Percentiles rank a stretch among this genome's conserved stretches.
These are phyloP conservation scores for Yponomeuta malinellus DNA, from an alignment of 2,888 invertebrate species.

Conservation along the genomic window DNA sequence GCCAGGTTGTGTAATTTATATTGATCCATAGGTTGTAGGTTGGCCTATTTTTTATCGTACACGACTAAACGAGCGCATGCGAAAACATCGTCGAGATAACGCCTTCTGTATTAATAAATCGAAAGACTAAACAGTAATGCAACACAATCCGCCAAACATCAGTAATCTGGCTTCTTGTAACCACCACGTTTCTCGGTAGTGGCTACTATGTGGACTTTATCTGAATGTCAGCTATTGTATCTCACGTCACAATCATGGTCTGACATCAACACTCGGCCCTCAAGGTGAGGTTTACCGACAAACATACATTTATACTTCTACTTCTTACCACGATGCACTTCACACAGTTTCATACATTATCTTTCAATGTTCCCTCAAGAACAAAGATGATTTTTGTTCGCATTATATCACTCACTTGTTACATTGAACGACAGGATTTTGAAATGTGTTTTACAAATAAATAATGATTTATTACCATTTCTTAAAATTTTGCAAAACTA, in stretches of 20 bases:
- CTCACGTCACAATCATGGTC: constrained; percentile 33
- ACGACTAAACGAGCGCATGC: constrained; percentile 5
- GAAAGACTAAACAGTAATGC: neutral
- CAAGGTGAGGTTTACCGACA: constrained; percentile 39
- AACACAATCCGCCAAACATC: neutral
- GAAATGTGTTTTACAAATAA: neutral
- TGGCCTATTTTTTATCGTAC: constrained; percentile 4
- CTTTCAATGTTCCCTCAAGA: neutral
- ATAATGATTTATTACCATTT: neutral
- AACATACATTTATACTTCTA: neutral
- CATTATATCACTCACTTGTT: neutral
- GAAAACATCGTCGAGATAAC: constrained; percentile 6
- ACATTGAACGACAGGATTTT: constrained; percentile 6
- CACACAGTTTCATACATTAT: constrained; percentile 33
- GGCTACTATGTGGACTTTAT: constrained; percentile 6
- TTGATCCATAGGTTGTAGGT: neutral
- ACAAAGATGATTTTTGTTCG: neutral
- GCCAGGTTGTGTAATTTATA: neutral
- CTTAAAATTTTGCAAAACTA: too few relatives aligned
- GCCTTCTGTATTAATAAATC: constrained; percentile 8
- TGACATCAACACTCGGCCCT: constrained; percentile 38
- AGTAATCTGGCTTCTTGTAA: constrained; percentile 1
- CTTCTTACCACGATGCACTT: constrained; percentile 35
- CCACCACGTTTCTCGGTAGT: neutral
- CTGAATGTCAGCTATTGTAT: constrained; percentile 28